These are phyloP conservation scores for Slavum lentiscoides DNA, from an alignment of 2,888 invertebrate genomes.

Conservation along the genomic window DNA sequence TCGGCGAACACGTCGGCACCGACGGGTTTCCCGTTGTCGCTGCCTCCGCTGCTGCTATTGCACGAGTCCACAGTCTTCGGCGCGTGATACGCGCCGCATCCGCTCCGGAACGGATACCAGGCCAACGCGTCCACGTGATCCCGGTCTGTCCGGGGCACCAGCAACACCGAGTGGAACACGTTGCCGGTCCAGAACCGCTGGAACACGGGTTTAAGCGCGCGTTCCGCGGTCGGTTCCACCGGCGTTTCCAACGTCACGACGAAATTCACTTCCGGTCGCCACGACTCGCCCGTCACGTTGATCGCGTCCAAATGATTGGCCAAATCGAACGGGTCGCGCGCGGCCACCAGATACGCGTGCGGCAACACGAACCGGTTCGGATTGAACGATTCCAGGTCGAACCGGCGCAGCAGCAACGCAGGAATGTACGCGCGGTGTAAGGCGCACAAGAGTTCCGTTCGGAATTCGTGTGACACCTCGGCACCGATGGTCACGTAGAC, in stretches of 20 bases:
- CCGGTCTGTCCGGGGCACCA: background rate
- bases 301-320: slow-evolving; percentile 12
- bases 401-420: background rate
- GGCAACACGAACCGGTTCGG: background rate
- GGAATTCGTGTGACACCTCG: background rate
- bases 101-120: slow-evolving; percentile 28
- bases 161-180: slow-evolving; percentile 23
- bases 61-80: slow-evolving; percentile 5
- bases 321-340: slow-evolving; percentile 6
- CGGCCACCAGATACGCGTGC: slow-evolving; percentile 24
- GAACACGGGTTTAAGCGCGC: slow-evolving; percentile 4
- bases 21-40: too few relatives aligned
- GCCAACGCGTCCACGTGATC: background rate
- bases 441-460: background rate
- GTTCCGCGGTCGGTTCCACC: background rate
- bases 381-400: slow-evolving; percentile 8
- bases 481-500: slow-evolving; percentile 6
- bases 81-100: slow-evolving; percentile 15
- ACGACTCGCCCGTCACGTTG: slow-evolving; percentile 26
- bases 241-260: slow-evolving; percentile 3
- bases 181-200: background rate
- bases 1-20: background rate
- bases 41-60: background rate
- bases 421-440: slow-evolving; percentile 1
- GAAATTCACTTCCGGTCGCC: slow-evolving; percentile 22